Evolutionary conservation across 2,113 vertebrate genomes (phyloP).

Genomic region (Peromyscus polionotus): DNA sequence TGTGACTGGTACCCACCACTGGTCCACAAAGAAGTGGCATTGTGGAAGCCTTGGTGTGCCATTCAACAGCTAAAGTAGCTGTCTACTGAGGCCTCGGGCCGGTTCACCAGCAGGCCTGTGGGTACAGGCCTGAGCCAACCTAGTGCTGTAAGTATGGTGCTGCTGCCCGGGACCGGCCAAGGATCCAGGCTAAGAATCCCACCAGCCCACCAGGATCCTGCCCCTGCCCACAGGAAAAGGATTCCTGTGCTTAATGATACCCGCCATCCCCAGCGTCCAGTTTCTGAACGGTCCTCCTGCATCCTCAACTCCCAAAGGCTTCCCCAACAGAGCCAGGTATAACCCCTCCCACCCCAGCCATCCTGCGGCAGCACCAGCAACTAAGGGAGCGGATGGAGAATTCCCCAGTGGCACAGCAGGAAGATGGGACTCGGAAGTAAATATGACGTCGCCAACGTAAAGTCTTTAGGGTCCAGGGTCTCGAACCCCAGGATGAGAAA

Average conservation of each 20-base stretch:
- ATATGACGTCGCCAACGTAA: accelerated
- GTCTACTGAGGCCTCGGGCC: background rate
- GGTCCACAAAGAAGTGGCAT: background rate
- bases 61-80: background rate
- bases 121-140: background rate
- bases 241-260: background rate
- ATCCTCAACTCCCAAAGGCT: background rate
- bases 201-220: background rate
- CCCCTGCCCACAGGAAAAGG: too few relatives aligned
- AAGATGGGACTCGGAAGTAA: background rate
- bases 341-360: too few relatives aligned
- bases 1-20: background rate
- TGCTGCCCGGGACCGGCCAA: too few relatives aligned
- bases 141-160: background rate
- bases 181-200: background rate
- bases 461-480: background rate
- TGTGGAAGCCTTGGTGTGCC: background rate
- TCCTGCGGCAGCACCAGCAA: background rate
- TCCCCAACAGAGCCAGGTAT: background rate
- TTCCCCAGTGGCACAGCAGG: background rate
- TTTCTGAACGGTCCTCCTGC: background rate
- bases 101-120: background rate
- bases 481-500: too few relatives aligned
- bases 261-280: background rate
- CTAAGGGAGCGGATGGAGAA: background rate